phyloP scores from a whole-genome alignment of 2,888 invertebrate genomes.

The Latrodectus hesperus region DNA sequence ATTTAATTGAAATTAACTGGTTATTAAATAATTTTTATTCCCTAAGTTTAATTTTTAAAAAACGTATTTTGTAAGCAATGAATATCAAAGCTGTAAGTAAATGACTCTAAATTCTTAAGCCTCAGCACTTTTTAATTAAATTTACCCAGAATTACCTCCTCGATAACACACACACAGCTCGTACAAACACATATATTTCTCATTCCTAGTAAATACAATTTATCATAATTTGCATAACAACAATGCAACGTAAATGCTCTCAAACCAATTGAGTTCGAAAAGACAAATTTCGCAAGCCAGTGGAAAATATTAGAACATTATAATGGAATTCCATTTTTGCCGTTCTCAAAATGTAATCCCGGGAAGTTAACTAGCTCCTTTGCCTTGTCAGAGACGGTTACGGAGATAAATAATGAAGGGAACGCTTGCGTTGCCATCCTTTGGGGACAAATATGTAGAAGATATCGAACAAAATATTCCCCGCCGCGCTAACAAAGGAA shows the following conservation, averaged over 20 bases:
- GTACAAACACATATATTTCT: background rate
- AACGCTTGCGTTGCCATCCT: background rate
- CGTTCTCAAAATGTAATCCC: conserved; percentile 2
- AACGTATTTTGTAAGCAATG: too few species aligned
- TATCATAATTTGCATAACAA: background rate
- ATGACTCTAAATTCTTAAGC: too few species aligned
- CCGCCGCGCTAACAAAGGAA: conserved; percentile 48
- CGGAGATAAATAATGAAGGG: conserved; percentile 3
- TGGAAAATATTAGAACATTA: background rate
- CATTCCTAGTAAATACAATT: background rate
- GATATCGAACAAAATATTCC: conserved; percentile 18
- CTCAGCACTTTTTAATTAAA: too few species aligned
- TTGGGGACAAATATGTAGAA: background rate
- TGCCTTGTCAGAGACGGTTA: conserved; percentile 3
- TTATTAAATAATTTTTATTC: too few species aligned
- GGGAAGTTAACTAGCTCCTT: background rate
- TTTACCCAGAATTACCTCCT: background rate
- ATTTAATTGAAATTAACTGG: too few species aligned
- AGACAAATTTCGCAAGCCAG: conserved; percentile 2
- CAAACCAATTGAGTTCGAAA: background rate
- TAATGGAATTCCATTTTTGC: conserved; percentile 3
- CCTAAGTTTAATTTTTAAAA: too few species aligned
- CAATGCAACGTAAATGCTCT: too few species aligned
- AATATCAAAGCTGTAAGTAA: too few species aligned
- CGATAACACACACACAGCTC: background rate